Conservation (phyloP, 2,797 vertebrate species). For the Orestias chungarensis region DNA sequence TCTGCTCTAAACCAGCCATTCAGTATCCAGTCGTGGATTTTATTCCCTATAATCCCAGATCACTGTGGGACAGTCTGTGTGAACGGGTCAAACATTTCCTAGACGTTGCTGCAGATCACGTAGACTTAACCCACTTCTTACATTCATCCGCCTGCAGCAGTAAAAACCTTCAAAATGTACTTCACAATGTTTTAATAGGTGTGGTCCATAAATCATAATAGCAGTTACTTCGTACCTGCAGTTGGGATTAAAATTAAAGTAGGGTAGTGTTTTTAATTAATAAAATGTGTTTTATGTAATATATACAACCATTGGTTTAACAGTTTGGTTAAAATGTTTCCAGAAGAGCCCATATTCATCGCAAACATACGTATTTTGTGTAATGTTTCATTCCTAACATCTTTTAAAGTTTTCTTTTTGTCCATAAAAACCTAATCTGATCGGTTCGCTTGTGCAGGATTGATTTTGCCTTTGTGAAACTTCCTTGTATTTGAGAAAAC, state of each 20-base stretch:
- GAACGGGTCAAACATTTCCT: conserved; percentile 50
- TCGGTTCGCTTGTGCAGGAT: conserved; percentile 47
- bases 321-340: conserved; percentile 29
- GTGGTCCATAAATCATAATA: not conserved
- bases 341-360: conserved; percentile 13
- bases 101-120: conserved; percentile 44
- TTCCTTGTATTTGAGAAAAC: conserved; percentile 43
- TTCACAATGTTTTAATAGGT: not conserved
- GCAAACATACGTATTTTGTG: conserved; percentile 33
- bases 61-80: conserved; percentile 48
- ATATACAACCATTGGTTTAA: conserved; percentile 51
- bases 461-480: conserved; percentile 36
- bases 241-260: conserved; percentile 15
- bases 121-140: conserved; percentile 37
- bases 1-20: conserved; percentile 44
- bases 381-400: conserved; percentile 14
- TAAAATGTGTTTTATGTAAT: conserved; percentile 7
- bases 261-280: conserved; percentile 11
- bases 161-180: not conserved
- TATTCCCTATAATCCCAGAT: conserved; percentile 61
- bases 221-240: conserved; percentile 18
- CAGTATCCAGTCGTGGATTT: conserved; percentile 56
- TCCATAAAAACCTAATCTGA: conserved; percentile 4
- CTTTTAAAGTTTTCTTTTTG: conserved; percentile 18
- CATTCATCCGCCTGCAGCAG: conserved; percentile 14